Conservation (phyloP, 2,797 vertebrate genomes). For the Lepilemur septentrionalis region DNA sequence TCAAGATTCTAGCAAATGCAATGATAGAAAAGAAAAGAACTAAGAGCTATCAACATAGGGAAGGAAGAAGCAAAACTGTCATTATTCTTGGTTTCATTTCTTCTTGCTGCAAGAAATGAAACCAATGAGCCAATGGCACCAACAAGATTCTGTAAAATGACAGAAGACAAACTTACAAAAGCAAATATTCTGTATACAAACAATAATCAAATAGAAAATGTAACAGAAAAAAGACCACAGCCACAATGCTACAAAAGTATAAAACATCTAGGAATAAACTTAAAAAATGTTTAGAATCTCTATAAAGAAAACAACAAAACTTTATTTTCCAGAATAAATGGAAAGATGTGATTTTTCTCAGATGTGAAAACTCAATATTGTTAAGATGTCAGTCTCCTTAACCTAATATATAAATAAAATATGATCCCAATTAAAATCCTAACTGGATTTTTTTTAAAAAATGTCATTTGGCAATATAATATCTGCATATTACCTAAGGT, state of each 20-base stretch:
- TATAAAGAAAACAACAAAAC: background rate
- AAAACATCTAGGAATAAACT: conserved; percentile 9
- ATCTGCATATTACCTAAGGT: background rate
- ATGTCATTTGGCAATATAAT: background rate
- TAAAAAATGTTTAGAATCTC: background rate
- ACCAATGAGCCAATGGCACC: background rate
- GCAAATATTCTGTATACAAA: background rate
- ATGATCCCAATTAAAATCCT: background rate
- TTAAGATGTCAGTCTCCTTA: background rate
- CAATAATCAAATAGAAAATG: background rate
- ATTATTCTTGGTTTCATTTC: too few relatives aligned
- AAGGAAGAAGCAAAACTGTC: background rate
- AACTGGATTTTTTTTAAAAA: background rate
- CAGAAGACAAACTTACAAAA: conserved; percentile 11
- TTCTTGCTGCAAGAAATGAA: conserved; percentile 21
- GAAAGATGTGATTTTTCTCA: background rate
- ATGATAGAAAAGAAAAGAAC: background rate
- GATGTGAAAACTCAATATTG: background rate
- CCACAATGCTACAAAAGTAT: background rate
- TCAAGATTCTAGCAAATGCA: background rate
- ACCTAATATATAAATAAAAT: background rate
- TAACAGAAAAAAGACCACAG: background rate
- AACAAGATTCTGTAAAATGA: background rate
- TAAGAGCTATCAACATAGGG: background rate
- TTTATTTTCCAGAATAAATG: background rate